These are phyloP conservation scores for Arenicola marina DNA, from an alignment of 2,888 invertebrate genomes.

Conservation along the genomic window DNA sequence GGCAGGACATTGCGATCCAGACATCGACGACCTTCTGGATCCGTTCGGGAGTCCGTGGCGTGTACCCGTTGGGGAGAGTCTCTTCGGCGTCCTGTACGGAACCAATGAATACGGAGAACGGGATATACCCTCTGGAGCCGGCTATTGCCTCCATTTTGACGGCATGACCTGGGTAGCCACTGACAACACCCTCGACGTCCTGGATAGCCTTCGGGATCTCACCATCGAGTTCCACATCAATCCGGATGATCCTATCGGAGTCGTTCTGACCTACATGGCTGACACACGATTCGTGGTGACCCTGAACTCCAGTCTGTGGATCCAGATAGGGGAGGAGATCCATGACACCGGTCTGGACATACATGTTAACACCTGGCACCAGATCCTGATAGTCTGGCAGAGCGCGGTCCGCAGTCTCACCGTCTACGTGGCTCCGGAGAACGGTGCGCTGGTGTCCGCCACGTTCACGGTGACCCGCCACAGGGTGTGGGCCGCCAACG, in stretches of 20 bases:
- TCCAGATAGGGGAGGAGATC: neutral
- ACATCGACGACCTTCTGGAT: neutral
- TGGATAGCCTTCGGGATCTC: constrained; percentile 22
- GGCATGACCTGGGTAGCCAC: constrained; percentile 16
- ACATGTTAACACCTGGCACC: constrained; percentile 34
- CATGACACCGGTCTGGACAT: constrained; percentile 29
- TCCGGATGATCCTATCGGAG: constrained; percentile 23
- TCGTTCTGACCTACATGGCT: constrained; percentile 28
- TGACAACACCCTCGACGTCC: constrained; percentile 15
- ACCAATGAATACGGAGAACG: constrained; percentile 19
- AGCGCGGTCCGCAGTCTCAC: constrained; percentile 7
- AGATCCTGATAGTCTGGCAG: constrained; percentile 31
- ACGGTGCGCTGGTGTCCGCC: constrained; percentile 9
- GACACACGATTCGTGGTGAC: constrained; percentile 16
- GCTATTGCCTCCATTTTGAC: constrained; percentile 8
- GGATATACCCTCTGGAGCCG: neutral
- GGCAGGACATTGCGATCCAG: neutral
- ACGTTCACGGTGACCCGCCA: neutral
- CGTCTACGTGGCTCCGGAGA: constrained; percentile 10
- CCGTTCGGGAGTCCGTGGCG: constrained; percentile 13
- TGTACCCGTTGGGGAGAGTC: constrained; percentile 16
- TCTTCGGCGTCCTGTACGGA: constrained; percentile 23
- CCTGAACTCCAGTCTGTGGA: constrained; percentile 7
- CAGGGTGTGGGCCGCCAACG: neutral
- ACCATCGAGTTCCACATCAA: constrained; percentile 30